Base-by-base conservation (phyloP, 1,140 invertebrate genomes). In the Sarcophaga peregrina region DNA sequence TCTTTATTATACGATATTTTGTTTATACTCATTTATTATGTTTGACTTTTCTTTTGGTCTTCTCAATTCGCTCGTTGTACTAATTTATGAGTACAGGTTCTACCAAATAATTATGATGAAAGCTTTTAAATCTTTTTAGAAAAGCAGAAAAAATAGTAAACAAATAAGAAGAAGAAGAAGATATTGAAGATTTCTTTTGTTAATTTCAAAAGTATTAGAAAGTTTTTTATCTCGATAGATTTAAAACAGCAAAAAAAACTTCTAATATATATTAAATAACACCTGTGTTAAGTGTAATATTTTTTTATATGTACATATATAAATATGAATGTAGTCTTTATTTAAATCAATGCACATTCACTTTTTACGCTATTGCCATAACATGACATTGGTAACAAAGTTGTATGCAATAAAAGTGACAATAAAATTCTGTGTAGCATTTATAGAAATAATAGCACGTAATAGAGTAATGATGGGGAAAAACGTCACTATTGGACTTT, bases 41-140 rank as follows among this genome's bases (percentile, higher is more conserved):
- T 78, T 50, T 78, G 47, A 5, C 1, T 47, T 17, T 76, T 47
- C 15, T 25, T 73, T 20, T 73, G 1, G 5, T 20, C 17, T 25
- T 73, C 11, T n/a, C 2, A 25, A 25, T 20, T 25, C 9, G 15
- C 20, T 7, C 13, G 58, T 46, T 37, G 25, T 74, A 45, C 13
- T 74, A 37, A 74, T 15, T 78, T 50, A 1, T 11, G 75, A 78
- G 75, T 78, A 78, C 75, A 78, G 75, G 48, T 78, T 78, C 75
- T 52, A 25, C 75, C 52, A 48, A 78, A 78, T 17, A 74, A 52
- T 13, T 74, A 45, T 73, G 11, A 73, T 25, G 20, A 37, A 74
- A 45, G 15, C 45, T 73, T 25, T 73, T 73, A 11, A 5, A 25
- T 62, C 37, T 72, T 25, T 17, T 25, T 25, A 20, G 58, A 72